A percentile compares a stretch with the other conserved stretches of the same genome.
phyloP scores from a whole-genome alignment of 2,113 vertebrate species.

The Eurystomus gularis region DNA sequence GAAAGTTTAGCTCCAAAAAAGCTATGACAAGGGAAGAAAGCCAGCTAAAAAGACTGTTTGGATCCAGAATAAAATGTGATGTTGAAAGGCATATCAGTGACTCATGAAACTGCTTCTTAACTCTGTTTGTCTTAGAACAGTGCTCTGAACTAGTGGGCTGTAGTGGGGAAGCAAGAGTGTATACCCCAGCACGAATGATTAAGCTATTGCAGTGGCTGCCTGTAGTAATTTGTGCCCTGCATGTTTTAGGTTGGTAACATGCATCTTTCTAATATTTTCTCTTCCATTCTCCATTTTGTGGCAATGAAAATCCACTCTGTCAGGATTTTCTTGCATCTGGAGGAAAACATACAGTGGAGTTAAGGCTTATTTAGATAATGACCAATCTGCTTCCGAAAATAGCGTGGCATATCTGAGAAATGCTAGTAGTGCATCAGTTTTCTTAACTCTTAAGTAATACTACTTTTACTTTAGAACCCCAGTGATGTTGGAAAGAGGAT shows the following conservation, averaged over 20 bases:
- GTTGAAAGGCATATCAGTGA: background rate
- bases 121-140: background rate
- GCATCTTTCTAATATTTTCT: background rate
- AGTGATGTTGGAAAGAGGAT: background rate
- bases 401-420: background rate
- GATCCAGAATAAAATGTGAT: background rate
- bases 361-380: background rate
- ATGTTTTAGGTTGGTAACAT: background rate
- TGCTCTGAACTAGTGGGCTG: background rate
- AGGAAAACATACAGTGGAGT: background rate
- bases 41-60: background rate
- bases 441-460: background rate
- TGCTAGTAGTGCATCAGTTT: background rate
- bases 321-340: background rate
- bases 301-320: background rate
- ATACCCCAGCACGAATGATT: background rate
- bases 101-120: background rate
- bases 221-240: background rate
- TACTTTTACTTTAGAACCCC: background rate
- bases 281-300: background rate
- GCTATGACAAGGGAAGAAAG: background rate
- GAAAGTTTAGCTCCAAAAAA: background rate
- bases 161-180: rapidly evolving
- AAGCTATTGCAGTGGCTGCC: background rate
- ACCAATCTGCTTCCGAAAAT: background rate